Base-by-base conservation (phyloP, 2,888 invertebrate genomes). In the Cosmia trapezina region DNA sequence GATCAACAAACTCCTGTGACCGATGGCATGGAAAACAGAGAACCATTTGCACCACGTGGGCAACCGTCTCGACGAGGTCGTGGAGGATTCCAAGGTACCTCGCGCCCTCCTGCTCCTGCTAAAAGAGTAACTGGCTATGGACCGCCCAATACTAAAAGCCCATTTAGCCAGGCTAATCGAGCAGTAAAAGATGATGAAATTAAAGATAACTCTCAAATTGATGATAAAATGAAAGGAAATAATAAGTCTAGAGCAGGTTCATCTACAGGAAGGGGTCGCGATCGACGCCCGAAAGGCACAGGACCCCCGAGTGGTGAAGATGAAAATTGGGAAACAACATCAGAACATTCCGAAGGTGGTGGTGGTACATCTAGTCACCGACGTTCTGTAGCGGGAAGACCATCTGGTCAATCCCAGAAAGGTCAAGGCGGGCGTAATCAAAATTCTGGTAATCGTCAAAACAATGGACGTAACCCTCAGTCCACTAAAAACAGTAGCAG, bases 51-150 rank as follows among this genome's bases (percentile, higher is more conserved):
- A 2, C 98, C 98, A 0, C 97, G 98, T 37, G 99, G 99, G 0
- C 98, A 98, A 92, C 99, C 99, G 0, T 98, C 98, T 1, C 96
- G 98, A 66, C 97, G 98, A 73, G 99, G 99, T 8, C 96, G 99
- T 77, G 98, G 98, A 22, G 96, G 96, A 45, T 96, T 95, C 84
- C 95, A 95, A 81, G 96, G 96, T 37, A 88, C 94, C 2, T 83
- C 92, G 4, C 91, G 96, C n/a, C 95, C 95, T 12, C 95, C 95
- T n/a, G 95, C 96, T 41, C 94, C 96, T 9, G 95, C 96, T 37
- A 97, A 97, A 73, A 96, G 98, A 82, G 97, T 98, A 74, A 97
- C 98, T 83, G 97, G 98, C 8, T 98, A 98, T 91, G 98, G 98
- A 0, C 98, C 98, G n/a, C 98, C 98, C 0, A 97, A 98, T 72